Conservation (phyloP, 2,113 vertebrate genomes). For the Anolis sagrei region DNA sequence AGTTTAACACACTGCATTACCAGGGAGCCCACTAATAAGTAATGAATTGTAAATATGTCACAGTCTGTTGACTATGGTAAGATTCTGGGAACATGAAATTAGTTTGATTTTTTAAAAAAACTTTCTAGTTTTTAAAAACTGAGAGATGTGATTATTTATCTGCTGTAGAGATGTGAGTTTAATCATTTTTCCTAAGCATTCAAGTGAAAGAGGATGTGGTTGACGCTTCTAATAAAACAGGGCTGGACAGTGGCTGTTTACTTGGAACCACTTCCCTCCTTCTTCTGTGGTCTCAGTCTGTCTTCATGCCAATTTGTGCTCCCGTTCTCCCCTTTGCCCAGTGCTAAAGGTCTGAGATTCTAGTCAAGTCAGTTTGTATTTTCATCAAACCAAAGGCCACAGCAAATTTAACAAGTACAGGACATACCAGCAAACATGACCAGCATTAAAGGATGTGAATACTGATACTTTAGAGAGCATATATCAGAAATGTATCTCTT, state of each 20-base stretch:
- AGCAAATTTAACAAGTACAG: no score
- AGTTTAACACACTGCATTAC: no score
- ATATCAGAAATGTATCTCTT: no score
- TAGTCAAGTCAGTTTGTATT: no score
- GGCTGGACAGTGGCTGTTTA: background rate
- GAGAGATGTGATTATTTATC: background rate
- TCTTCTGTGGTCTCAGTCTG: background rate
- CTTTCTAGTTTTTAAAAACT: background rate
- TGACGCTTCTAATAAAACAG: background rate
- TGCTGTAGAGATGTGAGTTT: background rate
- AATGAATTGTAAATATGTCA: background rate
- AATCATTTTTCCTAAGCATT: background rate
- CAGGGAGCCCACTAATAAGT: no score
- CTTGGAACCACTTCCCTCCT: background rate
- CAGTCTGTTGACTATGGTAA: background rate
- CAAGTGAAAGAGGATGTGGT: conserved; percentile 3
- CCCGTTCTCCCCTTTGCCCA: background rate
- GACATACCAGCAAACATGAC: no score
- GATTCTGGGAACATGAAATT: conserved; percentile 4
- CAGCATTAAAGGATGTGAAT: no score
- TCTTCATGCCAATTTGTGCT: background rate
- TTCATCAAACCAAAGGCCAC: no score
- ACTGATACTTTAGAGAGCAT: no score
- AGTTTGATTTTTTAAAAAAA: background rate
- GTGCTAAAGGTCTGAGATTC: background rate